Conservation (phyloP, 2,888 invertebrate species). For the Plebejus melissa region DNA sequence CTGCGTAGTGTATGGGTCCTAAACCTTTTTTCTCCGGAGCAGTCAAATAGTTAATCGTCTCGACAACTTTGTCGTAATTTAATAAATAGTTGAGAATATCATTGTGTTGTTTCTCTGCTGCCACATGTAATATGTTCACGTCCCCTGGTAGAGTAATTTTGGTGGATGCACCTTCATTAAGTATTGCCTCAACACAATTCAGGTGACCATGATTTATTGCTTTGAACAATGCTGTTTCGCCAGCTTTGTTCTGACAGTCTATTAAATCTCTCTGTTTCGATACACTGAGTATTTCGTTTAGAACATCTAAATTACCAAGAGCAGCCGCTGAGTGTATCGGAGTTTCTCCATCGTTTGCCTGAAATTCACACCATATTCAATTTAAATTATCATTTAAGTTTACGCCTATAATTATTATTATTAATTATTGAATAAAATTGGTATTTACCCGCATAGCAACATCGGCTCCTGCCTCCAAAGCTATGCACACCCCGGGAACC, state of each 20-base stretch:
- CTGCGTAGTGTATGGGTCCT: constrained; percentile 77
- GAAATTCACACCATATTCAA: constrained; percentile 10
- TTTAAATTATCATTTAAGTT: not conserved
- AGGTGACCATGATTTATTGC: constrained; percentile 62
- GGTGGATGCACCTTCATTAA: constrained; percentile 68
- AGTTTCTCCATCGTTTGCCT: constrained; percentile 73
- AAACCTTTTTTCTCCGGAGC: constrained; percentile 63
- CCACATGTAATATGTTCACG: constrained; percentile 79
- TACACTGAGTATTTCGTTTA: constrained; percentile 72
- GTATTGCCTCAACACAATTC: constrained; percentile 63
- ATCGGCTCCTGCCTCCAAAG: constrained; percentile 75
- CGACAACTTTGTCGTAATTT: constrained; percentile 57
- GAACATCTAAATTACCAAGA: constrained; percentile 66
- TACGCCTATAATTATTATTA: not conserved
- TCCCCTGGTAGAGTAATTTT: constrained; percentile 63
- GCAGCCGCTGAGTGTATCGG: constrained; percentile 77
- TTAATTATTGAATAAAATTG: not conserved
- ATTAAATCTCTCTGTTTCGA: constrained; percentile 69
- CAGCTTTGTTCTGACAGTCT: constrained; percentile 65
- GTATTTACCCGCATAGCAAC: constrained; percentile 60
- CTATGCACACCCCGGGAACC: constrained; percentile 72
- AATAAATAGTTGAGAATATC: constrained; percentile 76
- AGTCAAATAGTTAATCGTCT: constrained; percentile 55
- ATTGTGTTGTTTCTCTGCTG: constrained; percentile 75
- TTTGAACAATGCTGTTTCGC: constrained; percentile 72